Conservation (phyloP, 2,113 vertebrate species). For the Myiopsitta monachus region DNA sequence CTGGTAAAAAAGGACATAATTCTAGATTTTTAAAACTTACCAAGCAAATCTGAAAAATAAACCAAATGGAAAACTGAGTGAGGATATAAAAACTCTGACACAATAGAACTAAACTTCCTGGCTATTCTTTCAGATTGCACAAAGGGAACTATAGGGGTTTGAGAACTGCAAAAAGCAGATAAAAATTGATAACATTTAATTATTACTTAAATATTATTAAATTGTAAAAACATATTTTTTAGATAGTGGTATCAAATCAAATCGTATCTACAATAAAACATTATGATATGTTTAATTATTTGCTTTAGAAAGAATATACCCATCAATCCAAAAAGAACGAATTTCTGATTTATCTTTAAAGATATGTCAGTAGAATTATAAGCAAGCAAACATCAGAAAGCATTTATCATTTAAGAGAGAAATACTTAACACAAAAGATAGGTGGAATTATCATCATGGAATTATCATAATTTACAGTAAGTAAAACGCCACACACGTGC, state of each 20-base stretch:
- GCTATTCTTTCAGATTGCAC: neutral
- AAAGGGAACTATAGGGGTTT: neutral
- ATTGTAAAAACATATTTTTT: neutral
- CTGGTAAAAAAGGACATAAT: slow-evolving; percentile 2
- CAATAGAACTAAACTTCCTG: neutral
- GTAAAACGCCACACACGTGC: neutral
- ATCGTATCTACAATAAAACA: neutral
- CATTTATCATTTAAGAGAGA: neutral
- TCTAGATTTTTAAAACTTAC: slow-evolving; percentile 28
- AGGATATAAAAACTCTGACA: slow-evolving; percentile 7
- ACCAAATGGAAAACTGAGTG: neutral
- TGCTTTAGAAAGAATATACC: neutral
- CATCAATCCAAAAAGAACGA: neutral
- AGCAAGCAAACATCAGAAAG: neutral
- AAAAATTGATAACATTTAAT: neutral
- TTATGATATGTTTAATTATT: neutral
- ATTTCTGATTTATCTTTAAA: neutral
- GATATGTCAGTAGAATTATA: neutral
- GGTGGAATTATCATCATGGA: neutral
- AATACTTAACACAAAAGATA: neutral
- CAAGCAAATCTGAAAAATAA: neutral
- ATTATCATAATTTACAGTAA: neutral
- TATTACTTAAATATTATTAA: neutral
- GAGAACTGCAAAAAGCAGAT: neutral
- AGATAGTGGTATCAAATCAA: neutral